Evolutionary conservation across 2,113 vertebrate genomes (phyloP), one percentile per base, ranked within the genome.

Genomic region (Cranoglanis bouderius): DNA sequence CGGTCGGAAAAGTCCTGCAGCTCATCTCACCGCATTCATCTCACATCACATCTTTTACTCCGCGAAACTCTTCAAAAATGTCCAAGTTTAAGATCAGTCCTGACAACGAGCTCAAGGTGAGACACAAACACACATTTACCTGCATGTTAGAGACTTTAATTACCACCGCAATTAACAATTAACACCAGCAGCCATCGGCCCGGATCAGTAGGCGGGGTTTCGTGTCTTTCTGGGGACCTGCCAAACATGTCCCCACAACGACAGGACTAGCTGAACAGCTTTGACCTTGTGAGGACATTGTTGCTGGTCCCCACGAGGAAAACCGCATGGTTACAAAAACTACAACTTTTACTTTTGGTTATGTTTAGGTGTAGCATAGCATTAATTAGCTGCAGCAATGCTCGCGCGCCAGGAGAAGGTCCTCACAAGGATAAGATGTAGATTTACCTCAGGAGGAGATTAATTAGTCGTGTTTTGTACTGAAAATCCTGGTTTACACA

Each of bases 21-120:
- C 18, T 35, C 53, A 13, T 24, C n/a, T 72, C 67, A 26, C 67
- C 6, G 35, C 24, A 1, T 9, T 24, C 65, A 91, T 94, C 94
- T 91, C 95, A 55, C 80, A 57, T 24, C 55, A 16, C 1, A 38
- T 26, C 32, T 43, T 26, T 0, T 26, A 40, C 55, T 26, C n/a
- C 51, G 49, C 6, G 1, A 19, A 18, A 55, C 78, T 35, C 14
- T 12, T 59, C 35, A 0, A 94, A 92, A 88, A 85, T 91, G 0
- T 75, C 90, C 0, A 81, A 57, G 0, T 87, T 95, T 84, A 96
- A 94, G 43, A 93, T 95, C n/a, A 92, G 84, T 80, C 6, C 29
- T 10, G 72, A 82, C 9, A 92, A 63, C 16, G 85, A 89, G 0
- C 85, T 16, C 0, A 93, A 95, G 94, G 95, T 95, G 61, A 94